Evolutionary conservation across 2,888 invertebrate genomes (phyloP), one percentile per base, ranked within the genome.

Genomic region (Strigamia transsilvanica): DNA sequence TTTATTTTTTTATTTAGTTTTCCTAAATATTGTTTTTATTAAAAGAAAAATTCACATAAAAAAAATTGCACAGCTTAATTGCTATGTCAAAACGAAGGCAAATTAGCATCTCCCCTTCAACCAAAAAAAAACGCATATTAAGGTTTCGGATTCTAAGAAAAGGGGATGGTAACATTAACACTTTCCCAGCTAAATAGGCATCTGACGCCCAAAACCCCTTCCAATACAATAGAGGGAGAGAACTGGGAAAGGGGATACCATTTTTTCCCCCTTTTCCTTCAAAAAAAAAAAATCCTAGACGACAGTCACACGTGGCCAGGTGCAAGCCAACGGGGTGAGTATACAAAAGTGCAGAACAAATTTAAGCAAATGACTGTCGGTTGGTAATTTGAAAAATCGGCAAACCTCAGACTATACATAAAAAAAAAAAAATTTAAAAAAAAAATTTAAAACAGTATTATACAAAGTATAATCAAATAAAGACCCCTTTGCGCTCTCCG

Each of bases 241-340:
- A 56, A 56, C 9, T 7, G 15, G 56, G 56, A n/a, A 56, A 32
- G 27, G 73, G 73, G 73, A n/a, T 27, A 7, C 15, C 32, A 27
- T 27, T 73, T 73, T 73, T 73, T 27, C 32, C 27, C 27, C 73
- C 32, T 56, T 56, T n/a, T 32, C 73, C n/a, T 73, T 27, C 0
- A 73, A 27, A 73, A 27, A 66, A 56, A 73, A 73, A 73, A 73
- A 73, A 27, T 32, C 13, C 27, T 73, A 73, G 73, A 73, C 73
- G 73, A 73, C 73, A 32, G 56, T 73, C n/a, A 32, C 73, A 73
- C 73, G 73, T 73, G 73, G 32, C 73, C 73, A 73, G 73, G 73
- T 73, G 73, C 73, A 13, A 23, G 73, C 27, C 12, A 73, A 73
- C 73, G 13, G 56, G 18, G 56, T 32, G 73, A 73, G 15, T 73